phyloP scores from a whole-genome alignment of 1,140 invertebrate genomes.

The Drosophila biarmipes region DNA sequence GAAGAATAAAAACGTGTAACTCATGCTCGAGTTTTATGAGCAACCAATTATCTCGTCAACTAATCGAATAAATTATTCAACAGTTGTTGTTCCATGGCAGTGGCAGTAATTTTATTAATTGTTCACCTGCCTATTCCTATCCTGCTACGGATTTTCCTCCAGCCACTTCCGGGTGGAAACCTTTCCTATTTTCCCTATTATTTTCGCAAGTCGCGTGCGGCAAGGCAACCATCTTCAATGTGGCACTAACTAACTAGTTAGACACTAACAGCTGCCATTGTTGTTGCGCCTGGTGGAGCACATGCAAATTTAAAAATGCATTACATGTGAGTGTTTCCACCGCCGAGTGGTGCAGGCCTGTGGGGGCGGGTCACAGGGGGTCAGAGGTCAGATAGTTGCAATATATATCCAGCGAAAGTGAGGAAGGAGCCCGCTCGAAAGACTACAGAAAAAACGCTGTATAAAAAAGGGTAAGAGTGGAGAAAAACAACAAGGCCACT shows the following conservation, averaged over 20 bases:
- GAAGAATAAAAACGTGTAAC: background rate
- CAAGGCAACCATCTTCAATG: conserved; percentile 30
- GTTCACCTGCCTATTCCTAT: background rate
- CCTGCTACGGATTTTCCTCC: background rate
- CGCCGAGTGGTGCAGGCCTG: conserved; percentile 4
- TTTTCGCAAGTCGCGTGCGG: background rate
- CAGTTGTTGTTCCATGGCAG: background rate
- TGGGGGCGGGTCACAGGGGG: background rate
- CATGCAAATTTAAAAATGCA: conserved; percentile 80
- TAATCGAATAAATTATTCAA: background rate
- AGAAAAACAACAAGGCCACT: conserved; percentile 60
- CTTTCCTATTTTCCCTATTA: background rate
- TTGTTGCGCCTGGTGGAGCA: conserved; percentile 35
- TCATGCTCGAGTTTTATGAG: background rate
- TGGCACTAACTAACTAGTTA: conserved; percentile 77
- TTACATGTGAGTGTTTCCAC: conserved; percentile 70
- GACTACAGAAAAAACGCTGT: background rate
- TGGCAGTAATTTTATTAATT: background rate
- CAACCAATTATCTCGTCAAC: background rate
- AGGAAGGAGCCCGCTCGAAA: conserved; percentile 18
- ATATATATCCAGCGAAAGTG: conserved; percentile 34
- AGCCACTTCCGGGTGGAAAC: background rate
- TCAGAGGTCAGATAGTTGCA: conserved; percentile 17
- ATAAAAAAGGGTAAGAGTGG: conserved; percentile 13
- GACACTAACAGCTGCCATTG: conserved; percentile 65